These are phyloP conservation scores for Ctenopoma multispine DNA, from an alignment of 2,797 vertebrate species.

Conservation along the genomic window DNA sequence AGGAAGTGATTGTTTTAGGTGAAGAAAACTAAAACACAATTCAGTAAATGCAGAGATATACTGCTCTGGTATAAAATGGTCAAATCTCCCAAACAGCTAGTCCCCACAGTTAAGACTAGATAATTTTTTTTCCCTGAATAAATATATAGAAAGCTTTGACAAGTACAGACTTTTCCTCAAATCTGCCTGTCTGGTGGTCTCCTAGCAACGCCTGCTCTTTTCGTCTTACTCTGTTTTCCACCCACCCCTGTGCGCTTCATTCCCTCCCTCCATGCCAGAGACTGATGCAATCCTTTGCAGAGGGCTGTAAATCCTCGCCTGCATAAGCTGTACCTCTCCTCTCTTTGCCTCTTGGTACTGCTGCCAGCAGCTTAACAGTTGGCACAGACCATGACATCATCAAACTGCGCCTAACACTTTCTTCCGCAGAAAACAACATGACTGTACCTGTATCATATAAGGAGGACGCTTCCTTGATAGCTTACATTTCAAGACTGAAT, in stretches of 20 bases:
- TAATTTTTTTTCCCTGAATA: conserved; percentile 32
- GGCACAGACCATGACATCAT: conserved; percentile 75
- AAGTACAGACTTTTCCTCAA: conserved; percentile 48
- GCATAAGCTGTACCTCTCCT: conserved; percentile 69
- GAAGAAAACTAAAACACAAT: not conserved
- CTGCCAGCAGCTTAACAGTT: conserved; percentile 61
- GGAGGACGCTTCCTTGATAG: not conserved
- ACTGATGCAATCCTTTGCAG: conserved; percentile 89
- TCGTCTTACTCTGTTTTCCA: conserved; percentile 67
- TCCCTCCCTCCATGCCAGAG: conserved; percentile 74
- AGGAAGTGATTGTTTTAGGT: conserved; percentile 10
- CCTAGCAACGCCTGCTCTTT: conserved; percentile 79
- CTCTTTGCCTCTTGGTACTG: conserved; percentile 57
- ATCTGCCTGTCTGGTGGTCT: conserved; percentile 80
- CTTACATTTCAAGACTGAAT: conserved; percentile 7
- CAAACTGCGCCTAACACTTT: conserved; percentile 63
- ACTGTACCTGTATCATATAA: conserved; percentile 38
- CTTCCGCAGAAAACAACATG: conserved; percentile 43
- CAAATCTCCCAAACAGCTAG: conserved; percentile 7
- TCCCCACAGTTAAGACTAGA: conserved; percentile 10
- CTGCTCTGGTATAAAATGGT: not conserved
- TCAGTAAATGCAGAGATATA: not conserved
- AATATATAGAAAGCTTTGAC: conserved; percentile 58
- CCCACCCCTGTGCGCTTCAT: conserved; percentile 66
- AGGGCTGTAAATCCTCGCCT: conserved; percentile 86